Conservation (phyloP, 2,888 invertebrate species). For the Cerastoderma edule region DNA sequence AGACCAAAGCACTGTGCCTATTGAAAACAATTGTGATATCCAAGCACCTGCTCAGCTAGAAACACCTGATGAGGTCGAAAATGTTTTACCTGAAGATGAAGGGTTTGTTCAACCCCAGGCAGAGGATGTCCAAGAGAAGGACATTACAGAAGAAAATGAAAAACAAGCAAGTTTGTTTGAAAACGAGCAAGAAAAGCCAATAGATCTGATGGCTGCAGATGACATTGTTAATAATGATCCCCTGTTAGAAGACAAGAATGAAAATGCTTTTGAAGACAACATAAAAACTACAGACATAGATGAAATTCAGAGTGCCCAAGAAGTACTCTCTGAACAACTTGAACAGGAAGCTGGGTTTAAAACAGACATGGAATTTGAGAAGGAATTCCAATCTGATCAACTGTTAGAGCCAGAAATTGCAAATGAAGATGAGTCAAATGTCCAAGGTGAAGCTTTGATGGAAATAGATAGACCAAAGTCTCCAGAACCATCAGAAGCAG, state of each 20-base stretch:
- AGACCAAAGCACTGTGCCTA: slow-evolving; percentile 47
- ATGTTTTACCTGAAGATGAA: slow-evolving; percentile 49
- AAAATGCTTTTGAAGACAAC: neutral
- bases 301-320: slow-evolving; percentile 9
- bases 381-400: slow-evolving; percentile 13
- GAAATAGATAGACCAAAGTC: slow-evolving; percentile 43
- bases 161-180: slow-evolving; percentile 25
- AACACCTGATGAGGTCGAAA: slow-evolving; percentile 52
- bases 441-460: neutral
- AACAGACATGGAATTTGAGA: slow-evolving; percentile 26
- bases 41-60: slow-evolving; percentile 9
- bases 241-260: neutral
- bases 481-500: slow-evolving; percentile 46
- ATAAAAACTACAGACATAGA: neutral
- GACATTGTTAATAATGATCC: neutral
- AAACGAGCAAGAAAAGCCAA: neutral
- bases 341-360: neutral
- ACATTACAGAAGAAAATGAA: slow-evolving; percentile 48
- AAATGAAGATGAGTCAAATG: neutral
- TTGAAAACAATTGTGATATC: slow-evolving; percentile 24
- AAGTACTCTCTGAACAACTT: neutral
- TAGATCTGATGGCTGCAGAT: neutral
- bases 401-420: slow-evolving; percentile 24
- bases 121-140: slow-evolving; percentile 47
- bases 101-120: slow-evolving; percentile 5